phyloP scores from a whole-genome alignment of 2,888 invertebrate species.

The Sphaerophoria rueppellii region DNA sequence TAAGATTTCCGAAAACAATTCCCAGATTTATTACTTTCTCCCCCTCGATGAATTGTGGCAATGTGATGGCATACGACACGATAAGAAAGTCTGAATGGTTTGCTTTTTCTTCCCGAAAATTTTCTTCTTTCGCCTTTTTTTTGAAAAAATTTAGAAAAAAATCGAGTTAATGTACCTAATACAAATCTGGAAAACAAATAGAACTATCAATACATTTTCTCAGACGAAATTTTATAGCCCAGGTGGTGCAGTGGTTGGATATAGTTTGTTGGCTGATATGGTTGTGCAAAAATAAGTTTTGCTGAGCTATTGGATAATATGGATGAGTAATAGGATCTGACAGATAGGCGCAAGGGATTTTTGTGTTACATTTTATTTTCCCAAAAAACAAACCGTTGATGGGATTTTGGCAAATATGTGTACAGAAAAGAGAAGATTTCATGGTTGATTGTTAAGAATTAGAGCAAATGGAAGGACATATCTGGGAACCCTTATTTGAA shows the following conservation, averaged over 20 bases:
- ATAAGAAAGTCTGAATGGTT: constrained; percentile 9
- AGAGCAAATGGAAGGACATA: constrained; percentile 19
- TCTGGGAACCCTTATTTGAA: too few species aligned
- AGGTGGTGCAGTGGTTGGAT: constrained; percentile 26
- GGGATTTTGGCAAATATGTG: constrained; percentile 44
- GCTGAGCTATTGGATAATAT: constrained; percentile 41
- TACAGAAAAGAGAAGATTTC: constrained; percentile 33
- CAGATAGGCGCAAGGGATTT: too few species aligned
- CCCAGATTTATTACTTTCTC: constrained; percentile 71
- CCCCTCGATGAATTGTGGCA: constrained; percentile 29
- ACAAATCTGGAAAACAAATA: constrained; percentile 60
- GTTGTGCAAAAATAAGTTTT: constrained; percentile 48
- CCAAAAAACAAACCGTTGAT: constrained; percentile 20
- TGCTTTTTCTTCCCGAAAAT: constrained; percentile 15
- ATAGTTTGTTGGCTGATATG: background rate
- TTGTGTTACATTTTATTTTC: constrained; percentile 9
- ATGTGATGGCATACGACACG: constrained; percentile 42
- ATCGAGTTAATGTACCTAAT: background rate
- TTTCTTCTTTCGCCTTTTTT: background rate
- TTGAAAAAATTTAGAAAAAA: constrained; percentile 13
- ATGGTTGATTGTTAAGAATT: constrained; percentile 38
- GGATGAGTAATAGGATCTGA: constrained; percentile 67
- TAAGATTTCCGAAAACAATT: constrained; percentile 33
- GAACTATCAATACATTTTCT: constrained; percentile 24
- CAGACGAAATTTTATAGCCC: constrained; percentile 33